Evolutionary conservation across 2,113 vertebrate genomes (phyloP).

Genomic region (Bucco capensis): DNA sequence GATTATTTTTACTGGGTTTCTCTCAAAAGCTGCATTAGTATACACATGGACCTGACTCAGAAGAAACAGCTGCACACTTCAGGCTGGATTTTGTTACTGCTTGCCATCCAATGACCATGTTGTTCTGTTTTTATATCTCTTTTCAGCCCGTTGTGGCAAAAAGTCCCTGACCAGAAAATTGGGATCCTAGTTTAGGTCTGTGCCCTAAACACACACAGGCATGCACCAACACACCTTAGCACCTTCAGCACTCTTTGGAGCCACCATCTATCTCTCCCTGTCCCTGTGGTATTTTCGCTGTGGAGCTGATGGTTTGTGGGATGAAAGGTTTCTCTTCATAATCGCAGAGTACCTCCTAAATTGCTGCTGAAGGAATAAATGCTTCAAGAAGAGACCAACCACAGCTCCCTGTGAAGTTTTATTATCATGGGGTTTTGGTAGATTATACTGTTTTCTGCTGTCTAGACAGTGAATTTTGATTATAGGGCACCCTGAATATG

Average conservation of each 20-base stretch:
- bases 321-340: not conserved
- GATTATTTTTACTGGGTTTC: not conserved
- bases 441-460: rapidly evolving
- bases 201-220: too few species aligned
- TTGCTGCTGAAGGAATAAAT: not conserved
- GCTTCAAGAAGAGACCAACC: not conserved
- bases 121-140: not conserved
- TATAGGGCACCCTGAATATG: rapidly evolving
- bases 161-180: not conserved
- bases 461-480: not conserved
- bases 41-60: not conserved
- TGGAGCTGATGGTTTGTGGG: rapidly evolving
- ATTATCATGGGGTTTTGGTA: rapidly evolving
- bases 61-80: not conserved
- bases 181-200: not conserved
- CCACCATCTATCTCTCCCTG: not conserved
- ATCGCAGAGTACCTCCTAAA: not conserved
- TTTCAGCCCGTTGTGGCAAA: not conserved
- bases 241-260: not conserved
- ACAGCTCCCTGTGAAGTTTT: not conserved
- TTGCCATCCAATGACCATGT: not conserved
- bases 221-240: rapidly evolving
- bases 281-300: not conserved
- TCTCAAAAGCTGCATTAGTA: not conserved
- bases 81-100: not conserved